These are phyloP conservation scores for Scalopus aquaticus DNA, from an alignment of 2,113 vertebrate genomes.

Conservation along the genomic window DNA sequence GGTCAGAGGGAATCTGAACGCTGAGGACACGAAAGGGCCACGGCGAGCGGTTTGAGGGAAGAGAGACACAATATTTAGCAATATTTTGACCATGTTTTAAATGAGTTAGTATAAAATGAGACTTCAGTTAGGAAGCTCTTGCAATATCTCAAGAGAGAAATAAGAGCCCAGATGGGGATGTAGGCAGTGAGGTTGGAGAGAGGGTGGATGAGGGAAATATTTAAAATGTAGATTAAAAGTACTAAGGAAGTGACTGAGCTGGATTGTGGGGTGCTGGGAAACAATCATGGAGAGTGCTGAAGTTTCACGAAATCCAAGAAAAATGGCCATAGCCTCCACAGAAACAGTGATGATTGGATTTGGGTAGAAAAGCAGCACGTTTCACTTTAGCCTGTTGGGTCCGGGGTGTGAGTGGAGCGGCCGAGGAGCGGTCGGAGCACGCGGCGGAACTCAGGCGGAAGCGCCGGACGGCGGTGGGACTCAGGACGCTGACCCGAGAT, in stretches of 20 bases:
- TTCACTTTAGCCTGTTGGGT: neutral
- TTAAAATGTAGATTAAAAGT: neutral
- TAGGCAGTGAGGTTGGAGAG: neutral
- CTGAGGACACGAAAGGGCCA: neutral
- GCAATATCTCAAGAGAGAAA: neutral
- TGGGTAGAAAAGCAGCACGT: neutral
- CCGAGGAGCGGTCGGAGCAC: neutral
- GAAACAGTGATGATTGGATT: neutral
- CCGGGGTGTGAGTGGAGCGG: neutral
- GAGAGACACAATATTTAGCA: neutral
- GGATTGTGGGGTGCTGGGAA: neutral
- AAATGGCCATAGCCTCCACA: neutral
- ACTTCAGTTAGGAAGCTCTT: neutral
- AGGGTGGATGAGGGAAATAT: neutral
- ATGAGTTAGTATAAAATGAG: neutral
- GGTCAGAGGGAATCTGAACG: neutral
- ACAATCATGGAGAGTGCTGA: neutral
- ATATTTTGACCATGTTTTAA: slow-evolving; percentile 10
- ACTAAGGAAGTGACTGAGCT: neutral
- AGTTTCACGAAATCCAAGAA: neutral
- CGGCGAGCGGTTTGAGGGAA: neutral
- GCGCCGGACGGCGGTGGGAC: neutral
- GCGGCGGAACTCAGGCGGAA: neutral
- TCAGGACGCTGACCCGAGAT: neutral
- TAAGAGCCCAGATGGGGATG: neutral